Evolutionary conservation across 2,797 vertebrate genomes (phyloP), one percentile per base, ranked within the genome.

Genomic region (Poeciliopsis gracilis): DNA sequence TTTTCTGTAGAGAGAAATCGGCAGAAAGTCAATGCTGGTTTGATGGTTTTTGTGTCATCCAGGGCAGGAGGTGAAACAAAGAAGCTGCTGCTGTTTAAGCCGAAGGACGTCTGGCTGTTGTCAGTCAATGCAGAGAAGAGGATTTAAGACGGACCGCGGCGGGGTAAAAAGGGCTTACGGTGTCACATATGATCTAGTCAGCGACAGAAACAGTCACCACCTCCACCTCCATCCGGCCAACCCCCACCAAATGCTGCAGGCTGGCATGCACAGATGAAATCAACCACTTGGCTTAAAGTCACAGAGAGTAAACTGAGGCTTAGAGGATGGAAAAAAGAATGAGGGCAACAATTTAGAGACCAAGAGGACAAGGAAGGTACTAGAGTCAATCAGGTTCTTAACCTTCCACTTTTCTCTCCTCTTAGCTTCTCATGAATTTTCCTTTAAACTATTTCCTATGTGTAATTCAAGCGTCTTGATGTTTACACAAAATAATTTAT

Each of bases 151-250:
- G 88, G 86, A 80, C 90, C 57, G 79, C 46, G 47, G 57, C 38
- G 36, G 88, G 90, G 90, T 87, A 83, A 92, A 70, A 90, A 93
- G 77, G 90, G 91, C 86, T 95, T 91, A 93, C 83, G 57, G 88
- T 93, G 93, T 92, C 92, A 95, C 92, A 94, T 90, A 89, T 85
- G 93, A 95, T 95, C 94, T 87, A 78, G 86, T 89, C 88, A 87
- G 18, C 77, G 94, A 95, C 94, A 94, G 93, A 87, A 94, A 51
- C 89, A 90, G 81, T 94, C 93, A 92, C 88, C 93, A 92, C 92
- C 88, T 91, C 80, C 73, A 90, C 89, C 90, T 85, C 85, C 87
- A 86, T 71, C 77, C 46, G 30, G 55, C 74, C 46, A 78, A 12
- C 84, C 70, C 36, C 83, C 73, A 59, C 47, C 6, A 25, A 66